Base-by-base conservation (phyloP, 2,113 vertebrate species). In the Nibea coibor region DNA sequence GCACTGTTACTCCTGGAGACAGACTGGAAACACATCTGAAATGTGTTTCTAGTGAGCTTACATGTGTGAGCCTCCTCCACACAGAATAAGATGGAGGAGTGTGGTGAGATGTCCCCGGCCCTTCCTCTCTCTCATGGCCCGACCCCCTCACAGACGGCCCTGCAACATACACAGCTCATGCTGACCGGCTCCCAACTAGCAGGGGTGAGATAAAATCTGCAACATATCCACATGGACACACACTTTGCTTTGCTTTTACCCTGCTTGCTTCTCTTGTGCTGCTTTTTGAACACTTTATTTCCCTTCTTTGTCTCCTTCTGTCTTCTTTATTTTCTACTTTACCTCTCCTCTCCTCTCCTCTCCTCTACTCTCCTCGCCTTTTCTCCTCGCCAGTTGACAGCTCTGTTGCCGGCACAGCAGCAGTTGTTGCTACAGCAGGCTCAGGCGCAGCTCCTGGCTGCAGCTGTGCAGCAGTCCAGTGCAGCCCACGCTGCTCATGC, bases 151-250 rank as follows among this genome's bases (percentile, higher is more conserved):
- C 96, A 96, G 92, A 95, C 96, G 1, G 93, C 96, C 71, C 95
- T 97, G 85, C 94, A 96, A 83, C 97, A 97, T 72, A 96, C 97
- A 75, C 97, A 97, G 89, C 96, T 97, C 89, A 97, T 98, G 96
- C 90, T 98, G 92, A 96, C 96, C 0, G 95, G 97, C 89, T 96
- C 96, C 85, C 97, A 97, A 87, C 93, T 98, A 50, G 97, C 97
- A 73, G 97, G 97, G 94, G 97, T 97, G 89, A 96, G 96, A 69
- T 39, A 11, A 35, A 64, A n/a, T 28, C 35, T 47, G 3, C 11
- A 19, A n/a, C 7, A 31, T 2, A 8, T 19, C 42, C 43, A 76
- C 45, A 51, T 15, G 58, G 4, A 35, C 31, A 22, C 9, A 17
- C 57, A 62, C 58, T 50, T 63, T 59, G 80, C 80, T 85, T 83